Percentiles rank a stretch among this genome's conserved stretches.
Evolutionary conservation across 1,140 invertebrate species (phyloP).

Genomic region (Maniola jurtina): DNA sequence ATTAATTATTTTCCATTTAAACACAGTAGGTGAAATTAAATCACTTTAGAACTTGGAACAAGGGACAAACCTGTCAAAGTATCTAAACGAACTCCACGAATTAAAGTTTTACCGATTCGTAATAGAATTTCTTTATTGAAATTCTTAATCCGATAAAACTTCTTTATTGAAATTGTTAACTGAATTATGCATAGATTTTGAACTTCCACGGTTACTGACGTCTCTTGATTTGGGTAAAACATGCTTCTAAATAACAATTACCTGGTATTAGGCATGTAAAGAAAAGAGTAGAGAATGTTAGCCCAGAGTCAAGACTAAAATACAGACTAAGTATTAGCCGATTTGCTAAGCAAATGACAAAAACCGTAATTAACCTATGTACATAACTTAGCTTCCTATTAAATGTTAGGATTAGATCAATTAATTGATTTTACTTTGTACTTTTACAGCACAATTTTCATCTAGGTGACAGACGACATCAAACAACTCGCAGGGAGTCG

Average conservation of each 20-base stretch:
- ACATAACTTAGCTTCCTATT: too few species aligned
- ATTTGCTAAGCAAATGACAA: too few species aligned
- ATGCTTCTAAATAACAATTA: not conserved
- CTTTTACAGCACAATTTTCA: too few species aligned
- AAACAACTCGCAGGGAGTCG: too few species aligned
- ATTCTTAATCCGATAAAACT: conserved; percentile 6
- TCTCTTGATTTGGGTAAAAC: not conserved
- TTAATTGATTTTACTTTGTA: too few species aligned
- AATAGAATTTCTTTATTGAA: conserved; percentile 9
- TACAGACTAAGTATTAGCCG: too few species aligned
- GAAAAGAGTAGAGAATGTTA: too few species aligned
- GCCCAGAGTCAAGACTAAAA: too few species aligned
- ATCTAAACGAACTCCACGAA: not conserved
- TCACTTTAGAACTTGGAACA: not conserved
- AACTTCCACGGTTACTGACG: not conserved
- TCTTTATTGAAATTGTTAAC: conserved; percentile 8
- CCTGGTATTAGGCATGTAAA: not conserved
- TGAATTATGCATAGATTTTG: not conserved
- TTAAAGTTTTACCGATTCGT: conserved; percentile 6
- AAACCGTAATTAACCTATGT: too few species aligned
- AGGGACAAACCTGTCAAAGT: conserved; percentile 4
- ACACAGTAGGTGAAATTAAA: not conserved
- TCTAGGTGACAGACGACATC: too few species aligned
- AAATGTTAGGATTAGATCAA: too few species aligned
- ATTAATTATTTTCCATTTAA: not conserved